Percentiles rank a stretch among this genome's conserved stretches.
phyloP scores from a whole-genome alignment of 2,113 vertebrate genomes.

The Microcebus ravelobensis region DNA sequence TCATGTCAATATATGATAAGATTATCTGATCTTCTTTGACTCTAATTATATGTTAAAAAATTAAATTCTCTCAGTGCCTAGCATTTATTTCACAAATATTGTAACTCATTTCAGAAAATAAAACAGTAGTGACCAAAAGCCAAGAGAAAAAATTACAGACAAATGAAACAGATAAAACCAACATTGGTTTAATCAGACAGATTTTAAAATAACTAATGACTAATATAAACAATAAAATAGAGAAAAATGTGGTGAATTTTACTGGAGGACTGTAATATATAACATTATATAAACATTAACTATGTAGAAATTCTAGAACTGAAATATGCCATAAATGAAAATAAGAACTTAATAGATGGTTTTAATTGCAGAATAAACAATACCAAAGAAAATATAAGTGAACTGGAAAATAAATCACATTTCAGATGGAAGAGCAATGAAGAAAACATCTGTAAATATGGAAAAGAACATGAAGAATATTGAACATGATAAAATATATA shows the following conservation, averaged over 20 bases:
- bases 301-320: neutral
- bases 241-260: neutral
- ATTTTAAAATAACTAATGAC: neutral
- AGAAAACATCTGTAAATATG: neutral
- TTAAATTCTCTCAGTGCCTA: neutral
- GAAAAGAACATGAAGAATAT: neutral
- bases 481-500: neutral
- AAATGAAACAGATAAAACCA: neutral
- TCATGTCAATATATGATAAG: neutral
- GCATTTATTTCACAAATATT: constrained; percentile 44
- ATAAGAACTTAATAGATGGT: neutral
- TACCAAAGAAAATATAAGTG: neutral
- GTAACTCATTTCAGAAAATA: neutral
- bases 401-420: constrained; percentile 1
- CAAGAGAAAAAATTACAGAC: neutral
- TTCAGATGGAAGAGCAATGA: neutral
- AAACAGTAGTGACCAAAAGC: neutral
- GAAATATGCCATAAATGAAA: neutral
- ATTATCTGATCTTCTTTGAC: neutral
- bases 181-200: neutral
- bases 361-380: neutral
- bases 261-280: neutral
- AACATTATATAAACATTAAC: neutral
- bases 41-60: neutral
- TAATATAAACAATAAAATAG: neutral